Percentiles rank a stretch among this genome's conserved stretches.
These are phyloP conservation scores for Chymomyza fuscimana DNA, from an alignment of 2,888 invertebrate species.

Conservation along the genomic window DNA sequence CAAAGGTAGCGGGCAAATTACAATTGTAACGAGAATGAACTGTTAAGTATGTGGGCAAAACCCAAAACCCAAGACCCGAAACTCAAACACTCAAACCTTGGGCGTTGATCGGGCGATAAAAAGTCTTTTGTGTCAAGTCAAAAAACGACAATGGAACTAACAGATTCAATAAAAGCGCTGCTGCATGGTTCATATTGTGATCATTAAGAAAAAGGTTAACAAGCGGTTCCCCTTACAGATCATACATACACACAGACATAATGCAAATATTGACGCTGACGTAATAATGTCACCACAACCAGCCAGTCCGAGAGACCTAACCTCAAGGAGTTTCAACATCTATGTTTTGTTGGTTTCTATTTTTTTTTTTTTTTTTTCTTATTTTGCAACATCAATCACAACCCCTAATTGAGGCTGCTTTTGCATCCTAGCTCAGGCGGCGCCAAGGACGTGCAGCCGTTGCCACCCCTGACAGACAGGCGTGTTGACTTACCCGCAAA, in stretches of 20 bases:
- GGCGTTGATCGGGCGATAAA: slow-evolving; percentile 56
- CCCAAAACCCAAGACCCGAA: neutral
- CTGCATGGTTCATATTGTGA: slow-evolving; percentile 58
- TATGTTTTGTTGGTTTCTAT: slow-evolving; percentile 2
- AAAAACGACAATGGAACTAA: slow-evolving; percentile 29
- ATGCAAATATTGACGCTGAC: slow-evolving; percentile 68
- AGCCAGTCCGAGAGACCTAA: slow-evolving; percentile 28
- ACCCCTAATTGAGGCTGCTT: slow-evolving; percentile 65
- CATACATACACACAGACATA: slow-evolving; percentile 20
- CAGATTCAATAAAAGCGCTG: slow-evolving; percentile 30
- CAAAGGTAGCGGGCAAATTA: slow-evolving; percentile 3
- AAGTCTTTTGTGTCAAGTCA: slow-evolving; percentile 60
- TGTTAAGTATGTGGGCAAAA: neutral
- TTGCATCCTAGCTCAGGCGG: slow-evolving; percentile 35
- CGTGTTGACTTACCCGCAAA: slow-evolving; percentile 41
- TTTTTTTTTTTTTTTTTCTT: neutral
- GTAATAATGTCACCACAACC: slow-evolving; percentile 70
- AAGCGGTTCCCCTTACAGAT: slow-evolving; percentile 18
- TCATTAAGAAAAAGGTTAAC: slow-evolving; percentile 20
- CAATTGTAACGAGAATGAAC: neutral
- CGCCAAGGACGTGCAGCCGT: slow-evolving; percentile 45
- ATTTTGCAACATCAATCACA: slow-evolving; percentile 44
- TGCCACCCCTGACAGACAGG: slow-evolving; percentile 11
- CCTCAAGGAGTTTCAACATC: slow-evolving; percentile 15
- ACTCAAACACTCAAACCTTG: slow-evolving; percentile 19